Evolutionary conservation across 2,113 vertebrate genomes (phyloP).

Genomic region (Leptocoma aspasia): DNA sequence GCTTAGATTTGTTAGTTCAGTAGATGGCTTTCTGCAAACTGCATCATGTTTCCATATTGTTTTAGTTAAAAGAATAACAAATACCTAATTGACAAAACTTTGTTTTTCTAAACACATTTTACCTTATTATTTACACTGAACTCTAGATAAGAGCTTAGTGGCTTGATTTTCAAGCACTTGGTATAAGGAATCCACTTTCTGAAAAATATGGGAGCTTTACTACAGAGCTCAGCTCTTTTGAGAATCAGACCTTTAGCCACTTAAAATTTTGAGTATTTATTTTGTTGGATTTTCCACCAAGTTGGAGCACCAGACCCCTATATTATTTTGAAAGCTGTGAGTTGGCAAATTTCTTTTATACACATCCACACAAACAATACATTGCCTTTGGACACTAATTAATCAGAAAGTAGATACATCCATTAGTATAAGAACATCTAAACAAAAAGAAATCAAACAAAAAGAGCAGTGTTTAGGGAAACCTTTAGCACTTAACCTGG

Average conservation of each 20-base stretch:
- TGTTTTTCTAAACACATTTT: not conserved
- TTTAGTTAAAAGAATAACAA: not conserved
- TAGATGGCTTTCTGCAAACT: not conserved
- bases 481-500: not conserved
- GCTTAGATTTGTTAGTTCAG: not conserved
- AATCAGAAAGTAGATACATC: not conserved
- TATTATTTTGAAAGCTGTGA: not conserved
- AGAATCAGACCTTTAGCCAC: not conserved
- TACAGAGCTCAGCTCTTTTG: not conserved
- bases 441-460: not conserved
- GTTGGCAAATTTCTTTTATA: not conserved
- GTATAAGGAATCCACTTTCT: not conserved
- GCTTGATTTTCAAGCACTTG: not conserved
- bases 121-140: not conserved
- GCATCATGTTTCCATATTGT: not conserved
- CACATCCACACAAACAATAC: not conserved
- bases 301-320: not conserved
- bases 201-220: not conserved
- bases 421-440: not conserved
- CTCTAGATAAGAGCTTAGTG: not conserved
- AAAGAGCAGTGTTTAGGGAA: not conserved
- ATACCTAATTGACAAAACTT: not conserved
- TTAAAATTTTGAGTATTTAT: not conserved
- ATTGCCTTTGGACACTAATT: not conserved
- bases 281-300: not conserved